Conservation (phyloP, 2,113 vertebrate genomes). For the Archocentrus centrarchus region DNA sequence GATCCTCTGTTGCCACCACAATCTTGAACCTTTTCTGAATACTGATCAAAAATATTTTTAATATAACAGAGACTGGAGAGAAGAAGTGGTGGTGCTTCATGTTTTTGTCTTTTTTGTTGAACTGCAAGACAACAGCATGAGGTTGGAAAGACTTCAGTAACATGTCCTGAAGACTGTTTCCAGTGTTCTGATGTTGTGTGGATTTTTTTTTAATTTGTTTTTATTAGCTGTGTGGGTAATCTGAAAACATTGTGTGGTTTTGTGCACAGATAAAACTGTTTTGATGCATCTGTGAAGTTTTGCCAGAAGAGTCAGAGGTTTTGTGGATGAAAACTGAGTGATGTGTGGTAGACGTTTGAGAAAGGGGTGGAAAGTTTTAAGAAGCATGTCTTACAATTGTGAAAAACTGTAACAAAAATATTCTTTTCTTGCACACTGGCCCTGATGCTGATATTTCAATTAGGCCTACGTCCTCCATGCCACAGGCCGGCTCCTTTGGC, state of each 20-base stretch:
- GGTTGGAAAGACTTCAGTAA: conserved; percentile 5
- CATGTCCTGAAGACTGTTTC: background rate
- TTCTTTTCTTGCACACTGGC: background rate
- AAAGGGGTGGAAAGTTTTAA: background rate
- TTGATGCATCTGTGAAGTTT: background rate
- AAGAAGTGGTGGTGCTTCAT: background rate
- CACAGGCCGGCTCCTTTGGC: background rate
- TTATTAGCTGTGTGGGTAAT: background rate
- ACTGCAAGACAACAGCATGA: background rate
- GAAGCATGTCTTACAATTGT: background rate
- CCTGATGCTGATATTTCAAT: background rate
- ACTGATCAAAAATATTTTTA: background rate
- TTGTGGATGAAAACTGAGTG: background rate
- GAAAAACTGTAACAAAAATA: background rate
- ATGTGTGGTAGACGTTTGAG: background rate
- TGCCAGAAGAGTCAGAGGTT: background rate
- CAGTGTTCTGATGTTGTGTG: background rate
- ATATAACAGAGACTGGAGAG: background rate
- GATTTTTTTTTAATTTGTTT: background rate
- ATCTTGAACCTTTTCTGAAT: background rate
- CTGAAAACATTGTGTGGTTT: background rate
- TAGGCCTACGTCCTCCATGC: background rate
- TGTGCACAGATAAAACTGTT: background rate
- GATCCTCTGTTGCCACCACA: background rate
- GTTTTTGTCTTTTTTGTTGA: background rate